These are phyloP conservation scores for Ceyx margarethae DNA, from an alignment of 2,113 vertebrate genomes.

Conservation along the genomic window DNA sequence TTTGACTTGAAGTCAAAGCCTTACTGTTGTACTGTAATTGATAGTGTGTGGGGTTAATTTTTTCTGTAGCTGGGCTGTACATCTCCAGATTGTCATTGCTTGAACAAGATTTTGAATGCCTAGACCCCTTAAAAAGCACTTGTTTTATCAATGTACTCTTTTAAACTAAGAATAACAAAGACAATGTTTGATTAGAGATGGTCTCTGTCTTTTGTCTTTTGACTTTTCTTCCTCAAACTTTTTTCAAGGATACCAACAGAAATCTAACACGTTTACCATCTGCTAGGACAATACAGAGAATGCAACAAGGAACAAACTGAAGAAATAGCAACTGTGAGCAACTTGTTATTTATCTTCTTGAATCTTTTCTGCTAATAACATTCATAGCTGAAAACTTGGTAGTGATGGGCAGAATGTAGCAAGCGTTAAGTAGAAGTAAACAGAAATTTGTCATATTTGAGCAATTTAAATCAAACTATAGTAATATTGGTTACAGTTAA, in stretches of 20 bases:
- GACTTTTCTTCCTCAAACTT: slow-evolving; percentile 11
- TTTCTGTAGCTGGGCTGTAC: no score
- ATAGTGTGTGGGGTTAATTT: no score
- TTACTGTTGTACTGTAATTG: no score
- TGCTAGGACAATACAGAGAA: slow-evolving; percentile 89
- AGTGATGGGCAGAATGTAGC: neutral
- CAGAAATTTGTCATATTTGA: no score
- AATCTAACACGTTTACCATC: slow-evolving; percentile 90
- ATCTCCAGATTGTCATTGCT: no score
- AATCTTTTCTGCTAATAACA: neutral
- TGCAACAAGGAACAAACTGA: slow-evolving; percentile 85
- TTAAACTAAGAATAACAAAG: no score
- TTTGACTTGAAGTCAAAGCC: no score
- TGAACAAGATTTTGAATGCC: no score
- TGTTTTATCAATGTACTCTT: no score
- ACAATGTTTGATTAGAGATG: neutral
- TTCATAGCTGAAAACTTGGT: neutral
- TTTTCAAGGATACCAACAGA: slow-evolving; percentile 88
- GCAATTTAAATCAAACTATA: no score
- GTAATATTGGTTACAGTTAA: no score
- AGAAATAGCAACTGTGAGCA: slow-evolving; percentile 84
- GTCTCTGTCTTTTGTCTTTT: neutral
- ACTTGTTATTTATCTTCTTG: neutral
- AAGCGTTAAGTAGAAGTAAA: neutral
- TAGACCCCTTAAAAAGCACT: no score